A percentile compares a stretch with the other conserved stretches of the same genome.
phyloP scores from a whole-genome alignment of 2,888 invertebrate species.

The Oscheius sp. region DNA sequence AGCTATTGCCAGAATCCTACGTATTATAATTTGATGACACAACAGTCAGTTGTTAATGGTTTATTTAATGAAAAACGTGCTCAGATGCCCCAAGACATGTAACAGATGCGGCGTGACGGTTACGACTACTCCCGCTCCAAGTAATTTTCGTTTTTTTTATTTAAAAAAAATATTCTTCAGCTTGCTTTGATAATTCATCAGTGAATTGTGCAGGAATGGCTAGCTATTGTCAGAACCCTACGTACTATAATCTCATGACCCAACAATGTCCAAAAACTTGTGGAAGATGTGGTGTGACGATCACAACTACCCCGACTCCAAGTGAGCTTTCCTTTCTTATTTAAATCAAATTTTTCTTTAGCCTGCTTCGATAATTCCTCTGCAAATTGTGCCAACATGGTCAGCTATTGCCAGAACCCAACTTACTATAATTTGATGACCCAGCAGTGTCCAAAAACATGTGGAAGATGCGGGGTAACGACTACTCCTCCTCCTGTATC shows the following conservation, averaged over 20 bases:
- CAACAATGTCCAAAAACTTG: constrained; percentile 1
- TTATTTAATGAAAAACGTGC: too few species aligned
- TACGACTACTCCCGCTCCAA: not conserved
- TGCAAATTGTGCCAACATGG: not conserved
- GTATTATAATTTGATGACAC: not conserved
- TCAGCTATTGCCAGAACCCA: constrained; percentile 8
- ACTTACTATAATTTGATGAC: constrained; percentile 13
- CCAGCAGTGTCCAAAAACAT: constrained; percentile 11
- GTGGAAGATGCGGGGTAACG: constrained; percentile 1
- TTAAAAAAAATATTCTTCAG: not conserved
- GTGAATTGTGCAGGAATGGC: constrained; percentile 1
- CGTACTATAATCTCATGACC: constrained; percentile 1
- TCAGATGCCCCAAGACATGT: not conserved
- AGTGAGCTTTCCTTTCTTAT: not conserved
- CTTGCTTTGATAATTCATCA: constrained; percentile 10
- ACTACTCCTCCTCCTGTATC: not conserved
- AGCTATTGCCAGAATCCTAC: not conserved
- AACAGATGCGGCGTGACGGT: not conserved
- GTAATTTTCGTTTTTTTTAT: not conserved
- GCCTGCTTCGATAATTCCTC: constrained; percentile 12
- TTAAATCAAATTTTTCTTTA: not conserved
- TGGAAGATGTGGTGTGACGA: not conserved
- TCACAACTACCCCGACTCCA: not conserved
- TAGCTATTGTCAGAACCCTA: not conserved
- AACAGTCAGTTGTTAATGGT: not conserved